Evolutionary conservation across 2,888 invertebrate species (phyloP), one percentile per base, ranked within the genome.

Genomic region (Masnerella sp.): DNA sequence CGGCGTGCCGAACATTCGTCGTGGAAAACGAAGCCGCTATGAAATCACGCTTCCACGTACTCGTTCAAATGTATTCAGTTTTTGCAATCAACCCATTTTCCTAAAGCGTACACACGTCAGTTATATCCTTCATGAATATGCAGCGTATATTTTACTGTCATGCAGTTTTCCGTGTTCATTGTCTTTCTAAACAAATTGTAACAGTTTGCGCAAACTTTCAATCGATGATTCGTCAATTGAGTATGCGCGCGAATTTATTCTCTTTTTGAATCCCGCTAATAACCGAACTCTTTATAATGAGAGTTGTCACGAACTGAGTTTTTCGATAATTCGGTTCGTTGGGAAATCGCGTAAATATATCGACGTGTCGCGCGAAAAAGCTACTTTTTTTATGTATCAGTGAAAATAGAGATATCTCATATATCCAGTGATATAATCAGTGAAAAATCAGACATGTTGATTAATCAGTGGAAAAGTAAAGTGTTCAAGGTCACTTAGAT

Each of bases 111-210:
- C 45, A 47, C 65, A 45, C 71, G 59, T 72, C 65, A 59, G 71
- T 59, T 71, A 59, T 65, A 72, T 65, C 47, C 32, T 59, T 64
- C 43, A 59, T 64, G 58, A 71, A 64, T 71, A 52, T 65, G 51
- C 71, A 64, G 20, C 36, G 43, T 70, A 71, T 71, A 71, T 71
- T 71, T 71, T 70, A 70, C 70, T 62, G 61, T 70, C 61, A 62
- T 54, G 12, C 56, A 62, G 40, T 54, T 61, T 61, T 42, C 34
- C 51, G 40, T 54, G 69, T 69, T 54, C 47, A 61, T 69, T 70
- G 56, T 70, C 47, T 49, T 70, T 56, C 56, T 62, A 56, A 70
- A 70, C 62, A 70, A 70, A 70, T 56, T 56, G 59, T 70, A 51
- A 70, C 64, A 30, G 42, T 62, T 73, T 68, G 40, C 36, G 43